Base-by-base conservation (phyloP, 2,888 invertebrate genomes). In the Lutraria lutraria region DNA sequence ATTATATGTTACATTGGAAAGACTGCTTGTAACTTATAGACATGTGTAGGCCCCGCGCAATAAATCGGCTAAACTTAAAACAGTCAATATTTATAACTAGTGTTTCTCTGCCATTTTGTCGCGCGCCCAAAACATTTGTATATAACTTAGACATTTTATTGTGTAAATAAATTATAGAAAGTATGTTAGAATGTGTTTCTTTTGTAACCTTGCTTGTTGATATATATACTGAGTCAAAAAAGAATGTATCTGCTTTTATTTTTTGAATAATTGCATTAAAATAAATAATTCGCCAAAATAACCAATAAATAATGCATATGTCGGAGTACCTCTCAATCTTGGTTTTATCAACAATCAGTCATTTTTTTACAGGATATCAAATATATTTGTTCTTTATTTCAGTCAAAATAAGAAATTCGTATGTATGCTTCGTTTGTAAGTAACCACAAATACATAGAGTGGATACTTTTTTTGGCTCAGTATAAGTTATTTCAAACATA, bases 161-260 rank as follows among this genome's bases (percentile, higher is more conserved):
- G 63, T 68, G 63, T 68, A 68, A 68, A 68, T 68, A 68, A 68
- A 68, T 68, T 68, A 68, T n/a, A n/a, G 19, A 4, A n/a, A n/a
- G 0, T 60, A 8, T 8, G 6, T n/a, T n/a, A 19, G 21, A 60
- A 21, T n/a, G 2, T n/a, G 19, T 8, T 60, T 19, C 6, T 60
- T 15, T 60, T 60, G 60, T 2, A 60, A 15, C 19, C 21, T 56
- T 3, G 3, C 1, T 12, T n/a, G n/a, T 56, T 4, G 21, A 56
- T 15, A 10, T 56, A 3, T 8, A 19, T 21, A 56, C 3, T 10
- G 15, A 21, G 3, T 56, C 1, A 3, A 56, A 15, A 15, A 56
- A 12, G 3, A 15, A 21, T 21, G 15, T 15, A 10, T 56, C 15
- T 3, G 21, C 19, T 56, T 10, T 15, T 56, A 15, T 56, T 21